Conservation (phyloP, 2,113 vertebrate species). For the Gadus chalcogrammus region DNA sequence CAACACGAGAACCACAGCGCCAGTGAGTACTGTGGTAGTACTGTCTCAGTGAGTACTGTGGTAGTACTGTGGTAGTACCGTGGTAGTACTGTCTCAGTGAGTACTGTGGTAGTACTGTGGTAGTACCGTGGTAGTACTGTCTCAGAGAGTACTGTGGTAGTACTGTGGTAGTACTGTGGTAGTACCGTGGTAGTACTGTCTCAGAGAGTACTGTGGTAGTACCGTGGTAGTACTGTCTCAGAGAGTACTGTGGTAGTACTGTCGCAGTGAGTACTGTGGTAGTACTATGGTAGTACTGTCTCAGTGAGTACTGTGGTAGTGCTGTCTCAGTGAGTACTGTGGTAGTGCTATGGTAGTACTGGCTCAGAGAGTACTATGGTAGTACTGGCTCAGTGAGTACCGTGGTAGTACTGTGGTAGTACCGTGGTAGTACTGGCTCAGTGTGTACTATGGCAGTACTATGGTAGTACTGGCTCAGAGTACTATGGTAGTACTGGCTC, state of each 20-base stretch:
- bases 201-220: too few species aligned
- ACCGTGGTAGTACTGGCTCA: too few species aligned
- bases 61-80: neutral
- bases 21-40: neutral
- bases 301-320: neutral
- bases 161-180: too few species aligned
- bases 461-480: too few species aligned
- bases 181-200: too few species aligned
- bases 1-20: conserved; percentile 22
- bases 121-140: neutral
- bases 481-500: too few species aligned
- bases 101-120: neutral
- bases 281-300: neutral
- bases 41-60: too few species aligned
- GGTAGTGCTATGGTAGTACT: neutral
- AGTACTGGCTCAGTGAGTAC: too few species aligned
- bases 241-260: neutral
- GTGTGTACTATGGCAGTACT: too few species aligned
- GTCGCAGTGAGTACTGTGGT: neutral
- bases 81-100: neutral
- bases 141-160: too few species aligned
- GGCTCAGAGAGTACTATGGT: too few species aligned
- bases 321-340: neutral
- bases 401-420: too few species aligned
- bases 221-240: neutral